Evolutionary conservation across 2,797 vertebrate species (phyloP).

Genomic region (Euphonia xanthogaster): DNA sequence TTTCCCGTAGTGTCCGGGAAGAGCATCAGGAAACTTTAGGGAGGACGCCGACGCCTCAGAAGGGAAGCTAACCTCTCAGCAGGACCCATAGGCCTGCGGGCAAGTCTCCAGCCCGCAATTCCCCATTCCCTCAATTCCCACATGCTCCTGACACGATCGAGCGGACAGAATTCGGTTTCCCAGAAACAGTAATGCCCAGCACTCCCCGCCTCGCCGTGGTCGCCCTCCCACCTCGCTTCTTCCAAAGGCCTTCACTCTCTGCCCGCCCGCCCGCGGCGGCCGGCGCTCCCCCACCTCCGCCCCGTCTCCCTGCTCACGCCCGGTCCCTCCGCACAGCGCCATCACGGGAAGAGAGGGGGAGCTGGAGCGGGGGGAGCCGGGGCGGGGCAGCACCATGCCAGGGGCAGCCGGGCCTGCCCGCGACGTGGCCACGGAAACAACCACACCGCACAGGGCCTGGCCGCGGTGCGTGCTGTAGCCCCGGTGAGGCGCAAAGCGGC

Average conservation of each 20-base stretch:
- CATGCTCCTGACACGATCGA: not conserved
- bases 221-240: too few relatives aligned
- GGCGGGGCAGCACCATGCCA: not conserved
- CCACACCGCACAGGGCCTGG: rapidly evolving
- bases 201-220: too few relatives aligned
- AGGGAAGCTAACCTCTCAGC: rapidly evolving
- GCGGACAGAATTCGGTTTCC: not conserved
- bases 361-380: not conserved
- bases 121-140: not conserved
- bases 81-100: rapidly evolving
- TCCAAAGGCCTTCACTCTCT: not conserved
- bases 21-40: not conserved
- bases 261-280: too few relatives aligned
- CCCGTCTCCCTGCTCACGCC: not conserved
- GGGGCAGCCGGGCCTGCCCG: not conserved
- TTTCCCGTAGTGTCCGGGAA: rapidly evolving
- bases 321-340: not conserved
- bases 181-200: not conserved
- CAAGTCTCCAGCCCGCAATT: not conserved
- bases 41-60: rapidly evolving
- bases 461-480: rapidly evolving
- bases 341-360: not conserved
- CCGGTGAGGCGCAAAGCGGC: rapidly evolving
- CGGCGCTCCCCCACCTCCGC: not conserved
- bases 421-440: not conserved